Conservation (phyloP, 1,140 invertebrate genomes). For the Zophobas atratus region DNA sequence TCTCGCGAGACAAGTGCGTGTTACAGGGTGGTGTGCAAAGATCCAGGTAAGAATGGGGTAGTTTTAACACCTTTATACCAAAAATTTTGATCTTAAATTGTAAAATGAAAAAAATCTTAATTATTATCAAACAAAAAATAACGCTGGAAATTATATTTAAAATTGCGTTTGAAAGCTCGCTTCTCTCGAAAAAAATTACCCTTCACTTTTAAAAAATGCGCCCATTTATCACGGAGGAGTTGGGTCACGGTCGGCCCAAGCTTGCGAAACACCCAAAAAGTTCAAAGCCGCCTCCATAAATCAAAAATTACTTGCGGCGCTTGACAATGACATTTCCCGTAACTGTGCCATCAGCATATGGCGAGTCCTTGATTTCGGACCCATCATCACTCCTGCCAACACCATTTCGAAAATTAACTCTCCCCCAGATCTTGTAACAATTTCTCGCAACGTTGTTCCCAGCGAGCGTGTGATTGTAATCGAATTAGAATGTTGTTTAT, state of each 20-base stretch:
- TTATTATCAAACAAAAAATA: no score
- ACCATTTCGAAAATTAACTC: background rate
- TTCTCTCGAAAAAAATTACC: no score
- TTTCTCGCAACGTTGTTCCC: conserved; percentile 49
- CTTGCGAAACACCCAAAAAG: background rate
- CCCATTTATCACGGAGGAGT: background rate
- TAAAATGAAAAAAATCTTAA: background rate
- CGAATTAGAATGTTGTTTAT: conserved; percentile 58
- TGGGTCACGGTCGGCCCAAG: background rate
- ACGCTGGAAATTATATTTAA: no score
- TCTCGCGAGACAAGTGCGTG: conserved; percentile 8
- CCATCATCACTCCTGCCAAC: no score
- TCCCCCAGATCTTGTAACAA: conserved; percentile 35
- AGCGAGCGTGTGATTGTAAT: conserved; percentile 57
- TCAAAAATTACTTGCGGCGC: no score
- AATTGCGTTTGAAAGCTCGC: no score
- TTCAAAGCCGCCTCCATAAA: background rate
- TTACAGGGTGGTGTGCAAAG: background rate
- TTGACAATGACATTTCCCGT: background rate
- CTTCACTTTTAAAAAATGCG: no score
- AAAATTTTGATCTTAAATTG: background rate
- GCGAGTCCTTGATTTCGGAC: no score
- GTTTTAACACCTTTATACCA: background rate
- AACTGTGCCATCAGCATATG: background rate
- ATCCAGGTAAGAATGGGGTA: background rate